Evolutionary conservation across 2,888 invertebrate species (phyloP).

Genomic region (Seira ritae): DNA sequence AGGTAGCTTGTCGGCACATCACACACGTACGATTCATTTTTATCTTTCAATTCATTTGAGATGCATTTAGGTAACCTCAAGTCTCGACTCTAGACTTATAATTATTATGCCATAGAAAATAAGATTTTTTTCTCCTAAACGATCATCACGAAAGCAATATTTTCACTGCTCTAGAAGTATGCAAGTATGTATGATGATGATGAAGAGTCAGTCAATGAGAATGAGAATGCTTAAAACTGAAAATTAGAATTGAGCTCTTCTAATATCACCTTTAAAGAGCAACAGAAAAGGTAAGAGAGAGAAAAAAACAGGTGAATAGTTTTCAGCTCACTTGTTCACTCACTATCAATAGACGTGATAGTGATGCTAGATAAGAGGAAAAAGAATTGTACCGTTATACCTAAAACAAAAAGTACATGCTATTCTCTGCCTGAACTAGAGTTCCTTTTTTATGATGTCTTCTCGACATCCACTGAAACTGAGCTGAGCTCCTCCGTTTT

Average conservation of each 20-base stretch:
- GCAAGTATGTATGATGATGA: background rate
- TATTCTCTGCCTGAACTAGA: too few relatives aligned
- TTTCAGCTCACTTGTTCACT: conserved; percentile 34
- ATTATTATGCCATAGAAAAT: conserved; percentile 16
- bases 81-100: conserved; percentile 16
- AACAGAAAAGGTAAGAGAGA: too few relatives aligned
- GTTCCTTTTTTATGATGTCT: background rate
- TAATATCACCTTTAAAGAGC: background rate
- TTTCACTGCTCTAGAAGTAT: background rate
- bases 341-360: conserved; percentile 36
- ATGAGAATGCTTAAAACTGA: too few relatives aligned
- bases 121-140: background rate
- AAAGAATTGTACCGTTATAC: conserved; percentile 49
- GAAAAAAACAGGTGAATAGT: conserved; percentile 7
- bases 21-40: background rate
- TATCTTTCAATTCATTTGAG: background rate
- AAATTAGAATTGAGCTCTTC: background rate
- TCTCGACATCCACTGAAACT: background rate
- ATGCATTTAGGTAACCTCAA: conserved; percentile 16
- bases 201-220: background rate
- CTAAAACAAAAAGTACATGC: background rate
- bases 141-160: background rate
- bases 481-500: background rate
- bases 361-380: conserved; percentile 40
- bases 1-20: background rate